Evolutionary conservation across 2,113 vertebrate genomes (phyloP), one percentile per base, ranked within the genome.

Genomic region (Elephantulus edwardii): DNA sequence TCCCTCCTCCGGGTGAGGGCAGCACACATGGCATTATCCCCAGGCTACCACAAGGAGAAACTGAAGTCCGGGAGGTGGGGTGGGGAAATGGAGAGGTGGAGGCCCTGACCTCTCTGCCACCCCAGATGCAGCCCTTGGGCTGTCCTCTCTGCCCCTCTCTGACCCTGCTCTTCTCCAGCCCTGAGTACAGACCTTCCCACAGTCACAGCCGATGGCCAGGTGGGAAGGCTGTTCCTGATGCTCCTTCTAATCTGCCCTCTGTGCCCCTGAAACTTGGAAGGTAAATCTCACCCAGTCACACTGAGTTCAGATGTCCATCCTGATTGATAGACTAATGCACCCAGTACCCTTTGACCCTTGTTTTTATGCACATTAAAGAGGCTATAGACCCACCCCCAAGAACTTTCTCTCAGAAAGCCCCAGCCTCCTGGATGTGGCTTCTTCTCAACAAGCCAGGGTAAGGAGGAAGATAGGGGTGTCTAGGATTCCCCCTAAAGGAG

Each of bases 11-110:
- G 58, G 95, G 95, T 95, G 79, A 96, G 96, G 95, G 95, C 92
- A 92, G 93, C 95, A 95, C 96, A 95, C 94, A 91, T 95, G 96
- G 95, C 96, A 96, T 96, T 96, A 96, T 96, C 96, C 96, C 95
- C 95, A 96, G 96, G 96, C 96, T 96, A 94, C 95, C 90, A 94
- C 93, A 96, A 91, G 95, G 90, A 94, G 95, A 95, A 94, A 91
- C 94, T 90, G 96, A 96, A 91, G 94, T 93, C 94, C 81, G 14
- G 95, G 93, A 92, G 86, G 88, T 40, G 79, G 79, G 93, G 79
- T 77, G 92, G 94, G 93, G 48, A 87, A 81, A 28, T 1, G 48
- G 83, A 92, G 93, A 92, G 40, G 81, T 93, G 83, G 95, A 89
- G 40, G 72, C 77, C 54, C 83, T 77, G 68, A 74, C 91, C 83